Evolutionary conservation across 2,888 invertebrate species (phyloP), one percentile per base, ranked within the genome.

Genomic region (Syrista parreyssii): DNA sequence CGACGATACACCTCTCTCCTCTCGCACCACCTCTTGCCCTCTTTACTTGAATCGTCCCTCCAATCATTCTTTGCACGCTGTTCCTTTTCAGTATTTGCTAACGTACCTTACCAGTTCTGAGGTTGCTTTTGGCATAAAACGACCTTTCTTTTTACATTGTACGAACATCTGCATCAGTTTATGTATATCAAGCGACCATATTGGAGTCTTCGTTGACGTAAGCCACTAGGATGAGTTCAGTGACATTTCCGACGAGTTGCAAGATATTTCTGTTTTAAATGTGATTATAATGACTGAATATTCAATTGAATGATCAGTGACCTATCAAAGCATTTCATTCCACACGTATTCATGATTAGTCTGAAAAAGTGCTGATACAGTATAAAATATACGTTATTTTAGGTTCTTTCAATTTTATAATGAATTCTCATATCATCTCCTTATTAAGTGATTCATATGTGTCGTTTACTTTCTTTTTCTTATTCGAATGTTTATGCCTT

Each of bases 1-100:
- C 77, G 74, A 35, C 76, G 76, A 55, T 74, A 75, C 40, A 71
- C 36, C 73, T 55, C 36, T 68, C 68, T 72, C 4, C 30, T 73
- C 36, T 69, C 31, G 36, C 75, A 68, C 73, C 68, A 73, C 74
- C 34, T 76, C 30, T 74, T 34, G 11, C 34, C 4, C 68, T 73
- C 23, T 68, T 31, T 76, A 40, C 80, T 40, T 68, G 23, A 55
- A 55, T 55, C 55, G 23, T 55, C 23, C 9, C 55, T 55, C 23
- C 55, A 55, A 55, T 55, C 55, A 55, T 55, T 55, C 55, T 23
- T 55, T 55, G 23, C 9, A 55, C 55, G 23, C 55, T 55, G 55
- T 23, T 55, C 23, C 55, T 55, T 55, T 55, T 55, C 55, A 55
- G 9, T 55, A 23, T 23, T 55, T 23, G 0, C 23, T 55, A 55